Base-by-base conservation (phyloP, 92 coral and sea anemone genomes). In the Umimayanthus kanabou region DNA sequence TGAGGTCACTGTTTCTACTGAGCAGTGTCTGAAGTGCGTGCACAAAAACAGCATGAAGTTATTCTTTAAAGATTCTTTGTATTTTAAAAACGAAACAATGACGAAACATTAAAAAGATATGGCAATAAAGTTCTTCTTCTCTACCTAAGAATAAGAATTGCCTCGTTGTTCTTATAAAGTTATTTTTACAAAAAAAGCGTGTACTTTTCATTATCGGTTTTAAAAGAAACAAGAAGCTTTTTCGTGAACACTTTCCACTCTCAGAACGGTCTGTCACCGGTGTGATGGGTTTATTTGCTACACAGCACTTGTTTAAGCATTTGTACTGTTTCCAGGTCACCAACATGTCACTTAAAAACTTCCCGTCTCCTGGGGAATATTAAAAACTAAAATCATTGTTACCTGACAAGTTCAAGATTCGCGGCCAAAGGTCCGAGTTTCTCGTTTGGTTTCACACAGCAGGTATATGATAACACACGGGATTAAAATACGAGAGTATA, bases 351-450 rank as follows among this genome's bases (percentile, higher is more conserved):
- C 77, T n/a, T n/a, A 33, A 83, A 83, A 70, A 71, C 25, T 70
- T 47, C 29, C 58, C 43, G 77, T 67, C 78, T 67, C 49, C 79
- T 26, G 14, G 65, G 67, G 26, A 83, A 72, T 69, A 53, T 50
- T 18, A 29, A 33, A 43, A 28, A 25, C 49, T 58, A 9, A 80
- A 58, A 61, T 14, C 77, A 82, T 47, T 40, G 45, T 25, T 13
- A 40, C 4, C 5, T 81, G 85, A 81, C 76, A 69, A 26, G 61
- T 81, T 69, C 77, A 82, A 82, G 86, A 82, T 82, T 82, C 37
- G 25, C 39, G 66, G 58, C 61, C 77, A 67, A 82, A 67, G 82
- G 76, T 83, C 76, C 50, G 39, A 70, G 78, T 30, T 70, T 45
- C 65, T 18, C 79, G 40, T 47, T 70, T 47, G 22, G 9, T 53